Conservation (phyloP, 2,888 invertebrate species). For the Andrena marginata region DNA sequence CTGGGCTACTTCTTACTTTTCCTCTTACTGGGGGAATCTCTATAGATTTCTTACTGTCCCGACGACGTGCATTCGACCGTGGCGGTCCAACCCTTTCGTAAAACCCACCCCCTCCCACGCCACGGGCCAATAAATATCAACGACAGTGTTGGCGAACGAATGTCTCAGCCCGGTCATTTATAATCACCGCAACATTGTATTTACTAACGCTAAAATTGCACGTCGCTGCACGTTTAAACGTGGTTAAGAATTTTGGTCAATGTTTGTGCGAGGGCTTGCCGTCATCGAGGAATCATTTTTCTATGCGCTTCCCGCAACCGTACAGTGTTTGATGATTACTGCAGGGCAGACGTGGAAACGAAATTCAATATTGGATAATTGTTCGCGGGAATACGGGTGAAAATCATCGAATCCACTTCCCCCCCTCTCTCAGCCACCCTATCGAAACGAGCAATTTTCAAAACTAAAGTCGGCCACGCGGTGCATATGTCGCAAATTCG, state of each 20-base stretch:
- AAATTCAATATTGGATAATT: no score
- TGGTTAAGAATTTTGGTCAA: background rate
- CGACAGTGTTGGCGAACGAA: conserved; percentile 24
- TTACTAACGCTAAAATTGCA: background rate
- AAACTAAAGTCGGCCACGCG: background rate
- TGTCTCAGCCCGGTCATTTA: conserved; percentile 26
- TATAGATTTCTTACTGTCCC: conserved; percentile 49
- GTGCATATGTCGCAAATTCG: background rate
- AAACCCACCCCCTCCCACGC: background rate
- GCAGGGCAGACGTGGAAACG: no score
- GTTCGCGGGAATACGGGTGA: no score
- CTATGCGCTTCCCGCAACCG: no score
- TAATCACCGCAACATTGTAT: background rate
- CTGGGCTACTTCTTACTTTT: conserved; percentile 65
- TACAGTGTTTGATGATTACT: no score
- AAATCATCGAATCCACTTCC: no score
- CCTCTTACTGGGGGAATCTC: conserved; percentile 43
- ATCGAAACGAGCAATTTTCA: background rate
- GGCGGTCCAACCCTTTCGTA: conserved; percentile 21
- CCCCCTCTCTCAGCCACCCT: no score
- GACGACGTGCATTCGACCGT: conserved; percentile 57
- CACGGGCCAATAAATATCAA: conserved; percentile 40
- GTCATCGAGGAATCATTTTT: no score
- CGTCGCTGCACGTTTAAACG: background rate
- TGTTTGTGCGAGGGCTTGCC: background rate